These are phyloP conservation scores for Stercorarius parasiticus DNA, from an alignment of 2,113 vertebrate genomes.

Conservation along the genomic window DNA sequence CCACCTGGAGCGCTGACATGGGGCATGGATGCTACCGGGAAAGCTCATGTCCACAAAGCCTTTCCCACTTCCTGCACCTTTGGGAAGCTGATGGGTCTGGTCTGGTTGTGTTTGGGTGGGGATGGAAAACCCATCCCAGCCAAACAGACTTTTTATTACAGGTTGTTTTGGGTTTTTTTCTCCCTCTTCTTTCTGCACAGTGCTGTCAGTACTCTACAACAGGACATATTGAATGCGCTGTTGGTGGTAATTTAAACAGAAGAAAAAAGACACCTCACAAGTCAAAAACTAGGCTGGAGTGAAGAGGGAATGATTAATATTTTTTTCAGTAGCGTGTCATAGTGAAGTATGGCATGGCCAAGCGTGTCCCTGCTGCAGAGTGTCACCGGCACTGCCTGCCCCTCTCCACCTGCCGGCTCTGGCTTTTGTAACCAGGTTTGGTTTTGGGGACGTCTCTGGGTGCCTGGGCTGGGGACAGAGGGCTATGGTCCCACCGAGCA, in stretches of 20 bases:
- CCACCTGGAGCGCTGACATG: accelerated
- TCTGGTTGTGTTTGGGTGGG: neutral
- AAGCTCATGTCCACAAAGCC: accelerated
- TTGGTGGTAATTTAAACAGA: constrained; percentile 31
- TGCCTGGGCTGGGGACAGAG: neutral
- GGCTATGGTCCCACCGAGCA: neutral
- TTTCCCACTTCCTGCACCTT: neutral
- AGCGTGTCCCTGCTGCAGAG: neutral
- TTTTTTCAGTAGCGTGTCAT: neutral
- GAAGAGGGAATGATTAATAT: constrained; percentile 19
- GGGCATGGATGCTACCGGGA: accelerated
- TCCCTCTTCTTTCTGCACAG: neutral
- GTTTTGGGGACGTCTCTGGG: neutral
- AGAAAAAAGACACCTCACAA: neutral
- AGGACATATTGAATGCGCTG: neutral
- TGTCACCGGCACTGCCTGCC: neutral
- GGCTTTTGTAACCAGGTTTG: neutral
- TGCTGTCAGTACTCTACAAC: neutral
- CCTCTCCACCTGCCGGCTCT: neutral
- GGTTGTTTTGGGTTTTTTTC: neutral
- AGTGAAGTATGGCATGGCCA: neutral
- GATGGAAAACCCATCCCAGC: neutral
- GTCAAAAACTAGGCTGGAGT: neutral
- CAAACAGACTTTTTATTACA: neutral
- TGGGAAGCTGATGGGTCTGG: neutral